Evolutionary conservation across 2,888 invertebrate genomes (phyloP).

Genomic region (Zygaena filipendulae): DNA sequence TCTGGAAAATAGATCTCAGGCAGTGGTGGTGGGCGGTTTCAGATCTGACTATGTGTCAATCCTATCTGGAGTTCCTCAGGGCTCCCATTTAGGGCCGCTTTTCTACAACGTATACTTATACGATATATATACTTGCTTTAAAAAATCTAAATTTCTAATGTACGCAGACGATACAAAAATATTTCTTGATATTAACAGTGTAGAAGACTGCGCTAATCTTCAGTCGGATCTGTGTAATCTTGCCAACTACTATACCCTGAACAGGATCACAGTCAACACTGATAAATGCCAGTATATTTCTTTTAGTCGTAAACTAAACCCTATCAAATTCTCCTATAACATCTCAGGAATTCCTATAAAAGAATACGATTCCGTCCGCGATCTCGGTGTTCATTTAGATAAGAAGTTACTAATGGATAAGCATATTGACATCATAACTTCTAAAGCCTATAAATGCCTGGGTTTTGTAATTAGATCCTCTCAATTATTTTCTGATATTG

Average conservation of each 20-base stretch:
- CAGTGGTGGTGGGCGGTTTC: too few relatives aligned
- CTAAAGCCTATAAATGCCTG: constrained; percentile 1
- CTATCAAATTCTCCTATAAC: neutral
- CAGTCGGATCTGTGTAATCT: too few relatives aligned
- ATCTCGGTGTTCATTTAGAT: constrained; percentile 4
- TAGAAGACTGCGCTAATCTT: constrained; percentile 3
- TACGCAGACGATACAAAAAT: too few relatives aligned
- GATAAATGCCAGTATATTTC: constrained; percentile 2
- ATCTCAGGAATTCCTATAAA: neutral
- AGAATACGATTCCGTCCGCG: too few relatives aligned
- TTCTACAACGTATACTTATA: too few relatives aligned
- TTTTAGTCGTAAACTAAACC: neutral
- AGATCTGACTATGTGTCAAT: too few relatives aligned
- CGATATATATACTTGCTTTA: too few relatives aligned
- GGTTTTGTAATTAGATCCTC: constrained; percentile 6
- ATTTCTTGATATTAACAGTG: constrained; percentile 3
- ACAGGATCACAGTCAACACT: constrained; percentile 2
- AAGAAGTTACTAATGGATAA: neutral
- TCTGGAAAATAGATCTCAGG: too few relatives aligned
- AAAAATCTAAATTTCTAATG: too few relatives aligned
- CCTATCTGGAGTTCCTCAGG: too few relatives aligned
- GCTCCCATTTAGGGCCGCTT: too few relatives aligned
- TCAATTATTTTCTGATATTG: constrained; percentile 1
- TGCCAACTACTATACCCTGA: neutral
- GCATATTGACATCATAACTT: constrained; percentile 3